Evolutionary conservation across 2,888 invertebrate genomes (phyloP).

Genomic region (Drosophila pseudotakahashii): DNA sequence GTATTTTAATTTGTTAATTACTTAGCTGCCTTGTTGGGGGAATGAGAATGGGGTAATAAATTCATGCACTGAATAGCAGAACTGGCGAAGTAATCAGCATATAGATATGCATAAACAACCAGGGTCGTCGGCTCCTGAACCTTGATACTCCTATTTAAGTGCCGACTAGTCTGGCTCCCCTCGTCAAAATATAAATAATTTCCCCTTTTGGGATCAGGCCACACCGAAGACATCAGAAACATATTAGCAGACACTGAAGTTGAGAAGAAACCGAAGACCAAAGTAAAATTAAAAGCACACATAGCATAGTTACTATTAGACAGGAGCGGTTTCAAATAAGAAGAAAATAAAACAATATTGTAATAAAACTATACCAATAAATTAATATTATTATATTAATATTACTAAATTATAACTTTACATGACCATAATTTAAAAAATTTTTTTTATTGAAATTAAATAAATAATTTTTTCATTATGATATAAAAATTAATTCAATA

Average conservation of each 20-base stretch:
- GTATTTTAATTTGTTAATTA: constrained; percentile 79
- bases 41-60: constrained; percentile 48
- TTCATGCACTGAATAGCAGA: constrained; percentile 65
- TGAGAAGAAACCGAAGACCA: constrained; percentile 11
- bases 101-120: constrained; percentile 22
- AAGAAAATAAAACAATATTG: too few species aligned
- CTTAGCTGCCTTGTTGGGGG: constrained; percentile 63
- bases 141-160: constrained; percentile 7
- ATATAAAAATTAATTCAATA: too few species aligned
- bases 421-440: too few species aligned
- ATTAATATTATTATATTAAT: too few species aligned
- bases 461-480: too few species aligned
- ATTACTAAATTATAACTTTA: too few species aligned
- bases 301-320: neutral
- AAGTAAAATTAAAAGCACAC: neutral
- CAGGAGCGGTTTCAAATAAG: neutral
- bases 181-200: constrained; percentile 29
- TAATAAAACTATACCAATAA: too few species aligned
- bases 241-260: constrained; percentile 67
- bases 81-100: constrained; percentile 69
- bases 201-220: constrained; percentile 25
- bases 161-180: neutral
- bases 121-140: constrained; percentile 1
- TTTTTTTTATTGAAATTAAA: too few species aligned
- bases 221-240: constrained; percentile 68